Evolutionary conservation across 2,113 vertebrate genomes (phyloP).

Genomic region (Dasypus novemcinctus): DNA sequence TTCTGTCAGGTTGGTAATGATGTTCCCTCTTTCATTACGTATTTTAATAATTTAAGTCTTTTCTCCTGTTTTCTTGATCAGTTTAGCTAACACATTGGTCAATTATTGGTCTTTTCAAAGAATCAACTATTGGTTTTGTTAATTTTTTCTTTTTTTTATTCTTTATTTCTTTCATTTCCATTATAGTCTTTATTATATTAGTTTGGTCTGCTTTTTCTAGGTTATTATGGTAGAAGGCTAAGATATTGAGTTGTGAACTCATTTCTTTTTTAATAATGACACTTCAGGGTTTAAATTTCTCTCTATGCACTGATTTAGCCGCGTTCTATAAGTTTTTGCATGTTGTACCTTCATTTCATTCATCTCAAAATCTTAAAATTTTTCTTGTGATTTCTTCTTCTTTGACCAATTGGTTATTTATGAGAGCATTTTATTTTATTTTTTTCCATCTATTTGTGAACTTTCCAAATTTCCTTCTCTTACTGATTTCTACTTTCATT

Average conservation of each 20-base stretch:
- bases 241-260: neutral
- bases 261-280: neutral
- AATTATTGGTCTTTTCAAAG: neutral
- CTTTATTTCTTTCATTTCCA: too few relatives aligned
- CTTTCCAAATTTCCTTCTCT: neutral
- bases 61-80: too few relatives aligned
- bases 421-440: neutral
- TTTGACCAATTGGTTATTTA: neutral
- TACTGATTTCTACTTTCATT: neutral
- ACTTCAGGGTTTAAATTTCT: neutral
- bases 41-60: too few relatives aligned
- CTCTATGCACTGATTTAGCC: neutral
- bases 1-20: too few relatives aligned
- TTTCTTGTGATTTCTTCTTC: neutral
- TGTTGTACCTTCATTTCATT: neutral
- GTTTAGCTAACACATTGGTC: too few relatives aligned
- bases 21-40: too few relatives aligned
- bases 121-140: neutral
- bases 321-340: neutral
- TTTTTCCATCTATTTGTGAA: neutral
- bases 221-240: neutral
- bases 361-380: neutral
- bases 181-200: neutral
- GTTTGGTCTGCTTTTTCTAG: neutral
- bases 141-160: neutral